Percentiles rank a stretch among this genome's conserved stretches.
Evolutionary conservation across 2,888 invertebrate species (phyloP).

Genomic region (Hemicrepidius hirtus): DNA sequence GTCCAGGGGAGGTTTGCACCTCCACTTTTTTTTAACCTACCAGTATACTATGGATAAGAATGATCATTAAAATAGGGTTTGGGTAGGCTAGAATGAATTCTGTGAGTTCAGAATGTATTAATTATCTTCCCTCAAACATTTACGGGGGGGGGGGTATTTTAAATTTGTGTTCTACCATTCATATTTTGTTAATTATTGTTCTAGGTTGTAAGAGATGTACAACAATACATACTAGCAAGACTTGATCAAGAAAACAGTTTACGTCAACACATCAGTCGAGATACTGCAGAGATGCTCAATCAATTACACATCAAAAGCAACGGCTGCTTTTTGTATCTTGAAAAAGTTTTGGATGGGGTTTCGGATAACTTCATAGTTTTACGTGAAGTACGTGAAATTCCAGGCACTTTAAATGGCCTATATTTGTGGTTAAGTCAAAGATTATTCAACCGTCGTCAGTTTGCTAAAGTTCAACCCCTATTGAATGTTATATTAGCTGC

Average conservation of each 20-base stretch:
- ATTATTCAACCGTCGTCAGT: conserved; percentile 91
- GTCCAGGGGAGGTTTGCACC: too few relatives aligned
- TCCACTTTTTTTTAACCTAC: too few relatives aligned
- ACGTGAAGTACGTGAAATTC: conserved; percentile 93
- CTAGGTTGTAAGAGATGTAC: conserved; percentile 92
- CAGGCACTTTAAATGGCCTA: conserved; percentile 95
- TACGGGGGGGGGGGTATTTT: too few relatives aligned
- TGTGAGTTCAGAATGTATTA: too few relatives aligned
- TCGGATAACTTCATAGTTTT: conserved; percentile 94
- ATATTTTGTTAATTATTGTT: not conserved
- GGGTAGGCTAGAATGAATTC: too few relatives aligned
- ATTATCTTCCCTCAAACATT: too few relatives aligned
- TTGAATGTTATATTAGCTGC: conserved; percentile 92
- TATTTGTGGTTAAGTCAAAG: conserved; percentile 97
- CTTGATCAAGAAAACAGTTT: conserved; percentile 92
- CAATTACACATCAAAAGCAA: conserved; percentile 97
- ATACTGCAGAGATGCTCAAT: conserved; percentile 96
- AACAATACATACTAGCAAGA: conserved; percentile 93
- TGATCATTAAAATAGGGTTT: too few relatives aligned
- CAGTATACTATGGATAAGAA: too few relatives aligned
- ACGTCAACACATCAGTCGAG: conserved; percentile 90
- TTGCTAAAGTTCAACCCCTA: conserved; percentile 89
- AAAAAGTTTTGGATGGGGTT: conserved; percentile 92
- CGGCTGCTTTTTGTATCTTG: conserved; percentile 91
- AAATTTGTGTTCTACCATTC: not conserved